Evolutionary conservation across 2,888 invertebrate species (phyloP).

Genomic region (Cataglyphis albicans): DNA sequence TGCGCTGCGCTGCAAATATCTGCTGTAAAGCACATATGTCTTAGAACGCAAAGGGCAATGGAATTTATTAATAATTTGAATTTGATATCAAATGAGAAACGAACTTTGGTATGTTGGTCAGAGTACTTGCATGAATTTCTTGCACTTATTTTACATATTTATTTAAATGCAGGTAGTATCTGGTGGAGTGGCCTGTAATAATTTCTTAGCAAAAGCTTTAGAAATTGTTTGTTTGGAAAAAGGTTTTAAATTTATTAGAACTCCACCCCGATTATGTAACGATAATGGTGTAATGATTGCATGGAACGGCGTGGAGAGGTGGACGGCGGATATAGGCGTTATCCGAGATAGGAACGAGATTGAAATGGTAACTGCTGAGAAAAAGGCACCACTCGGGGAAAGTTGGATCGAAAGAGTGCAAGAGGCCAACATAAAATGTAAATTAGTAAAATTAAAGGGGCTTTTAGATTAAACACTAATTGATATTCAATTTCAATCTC

Average conservation of each 20-base stretch:
- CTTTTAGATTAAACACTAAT: background rate
- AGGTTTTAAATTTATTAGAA: conserved; percentile 90
- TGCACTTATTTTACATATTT: conserved; percentile 7
- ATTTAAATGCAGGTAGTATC: conserved; percentile 91
- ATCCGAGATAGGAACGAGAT: conserved; percentile 86
- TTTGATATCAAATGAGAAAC: conserved; percentile 88
- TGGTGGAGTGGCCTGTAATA: conserved; percentile 98
- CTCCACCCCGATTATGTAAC: conserved; percentile 95
- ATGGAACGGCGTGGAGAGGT: conserved; percentile 97
- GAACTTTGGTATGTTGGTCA: conserved; percentile 87
- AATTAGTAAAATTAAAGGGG: conserved; percentile 85
- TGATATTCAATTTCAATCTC: background rate
- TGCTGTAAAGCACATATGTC: conserved; percentile 92
- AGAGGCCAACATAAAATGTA: conserved; percentile 87
- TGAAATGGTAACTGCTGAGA: conserved; percentile 88
- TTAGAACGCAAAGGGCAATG: conserved; percentile 94
- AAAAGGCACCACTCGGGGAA: conserved; percentile 89
- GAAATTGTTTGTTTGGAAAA: conserved; percentile 89
- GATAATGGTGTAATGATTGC: conserved; percentile 99
- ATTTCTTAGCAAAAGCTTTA: conserved; percentile 91
- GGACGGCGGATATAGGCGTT: conserved; percentile 87
- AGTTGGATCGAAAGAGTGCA: conserved; percentile 88
- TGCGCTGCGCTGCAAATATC: conserved; percentile 94
- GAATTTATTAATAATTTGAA: conserved; percentile 89
- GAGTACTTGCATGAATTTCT: background rate